Percentiles rank a stretch among this genome's conserved stretches.
Conservation (phyloP, 92 coral and sea anemone genomes). For the Isaurus tuberculatus region DNA sequence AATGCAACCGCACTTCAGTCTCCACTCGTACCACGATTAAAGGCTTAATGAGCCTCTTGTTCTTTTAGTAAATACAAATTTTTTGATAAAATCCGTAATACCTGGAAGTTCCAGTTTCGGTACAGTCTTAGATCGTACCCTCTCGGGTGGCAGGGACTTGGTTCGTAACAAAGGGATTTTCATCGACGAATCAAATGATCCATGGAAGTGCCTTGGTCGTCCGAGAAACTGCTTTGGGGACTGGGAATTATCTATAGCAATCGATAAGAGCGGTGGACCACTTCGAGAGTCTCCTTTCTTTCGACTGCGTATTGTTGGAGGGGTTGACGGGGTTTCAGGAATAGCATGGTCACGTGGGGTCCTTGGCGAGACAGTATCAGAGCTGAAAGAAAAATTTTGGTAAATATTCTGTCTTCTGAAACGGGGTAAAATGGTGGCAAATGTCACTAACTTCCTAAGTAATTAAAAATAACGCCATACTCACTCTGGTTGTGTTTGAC, state of each 20-base stretch:
- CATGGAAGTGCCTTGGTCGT: constrained; percentile 16
- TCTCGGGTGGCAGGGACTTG: constrained; percentile 77
- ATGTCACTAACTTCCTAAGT: too few species aligned
- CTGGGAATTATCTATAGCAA: constrained; percentile 38
- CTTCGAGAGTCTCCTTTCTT: constrained; percentile 66
- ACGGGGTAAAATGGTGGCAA: background rate
- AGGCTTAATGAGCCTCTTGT: too few species aligned
- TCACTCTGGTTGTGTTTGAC: constrained; percentile 57
- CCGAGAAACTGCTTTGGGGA: constrained; percentile 27
- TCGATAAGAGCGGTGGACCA: constrained; percentile 46
- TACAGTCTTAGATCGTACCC: constrained; percentile 42
- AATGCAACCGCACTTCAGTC: too few species aligned
- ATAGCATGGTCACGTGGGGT: constrained; percentile 48
- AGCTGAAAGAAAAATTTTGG: background rate
- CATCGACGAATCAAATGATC: constrained; percentile 10
- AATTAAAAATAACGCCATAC: too few species aligned
- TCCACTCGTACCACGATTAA: too few species aligned
- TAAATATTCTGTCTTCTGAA: background rate
- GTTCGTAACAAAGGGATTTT: constrained; percentile 70
- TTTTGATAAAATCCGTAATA: constrained; percentile 1
- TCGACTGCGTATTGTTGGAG: constrained; percentile 82
- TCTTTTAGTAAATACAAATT: too few species aligned
- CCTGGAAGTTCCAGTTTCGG: constrained; percentile 83
- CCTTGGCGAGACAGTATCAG: constrained; percentile 56
- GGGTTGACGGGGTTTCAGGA: constrained; percentile 79